Conservation (phyloP, 1,140 invertebrate species). For the Drosophila kanapiae region DNA sequence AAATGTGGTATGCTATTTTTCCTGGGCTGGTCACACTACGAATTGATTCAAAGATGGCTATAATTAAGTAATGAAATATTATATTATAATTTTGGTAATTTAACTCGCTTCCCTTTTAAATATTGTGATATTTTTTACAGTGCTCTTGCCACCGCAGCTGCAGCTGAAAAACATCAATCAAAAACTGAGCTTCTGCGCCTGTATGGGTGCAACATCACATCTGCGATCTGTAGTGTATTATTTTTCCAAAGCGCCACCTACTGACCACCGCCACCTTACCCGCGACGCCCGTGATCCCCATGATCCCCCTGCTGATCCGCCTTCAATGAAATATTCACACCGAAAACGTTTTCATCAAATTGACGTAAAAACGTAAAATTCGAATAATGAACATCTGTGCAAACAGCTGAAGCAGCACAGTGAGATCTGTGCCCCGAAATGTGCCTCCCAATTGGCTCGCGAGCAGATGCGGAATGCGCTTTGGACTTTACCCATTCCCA, state of each 20-base stretch:
- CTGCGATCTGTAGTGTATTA: slow-evolving; percentile 34
- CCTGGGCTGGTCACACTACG: neutral
- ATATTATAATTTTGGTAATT: no score
- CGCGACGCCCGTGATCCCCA: neutral
- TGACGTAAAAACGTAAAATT: slow-evolving; percentile 68
- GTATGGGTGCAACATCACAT: slow-evolving; percentile 49
- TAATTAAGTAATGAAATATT: no score
- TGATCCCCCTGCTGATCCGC: slow-evolving; percentile 23
- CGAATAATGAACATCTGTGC: slow-evolving; percentile 82
- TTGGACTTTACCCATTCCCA: slow-evolving; percentile 32
- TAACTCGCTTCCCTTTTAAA: no score
- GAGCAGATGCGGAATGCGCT: slow-evolving; percentile 63
- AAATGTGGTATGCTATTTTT: neutral
- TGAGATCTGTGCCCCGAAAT: slow-evolving; percentile 52
- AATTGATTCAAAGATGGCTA: no score
- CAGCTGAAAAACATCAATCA: slow-evolving; percentile 67
- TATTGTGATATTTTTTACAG: slow-evolving; percentile 1
- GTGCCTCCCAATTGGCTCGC: slow-evolving; percentile 55
- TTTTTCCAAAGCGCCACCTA: slow-evolving; percentile 48
- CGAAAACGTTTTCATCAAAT: slow-evolving; percentile 64
- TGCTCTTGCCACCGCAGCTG: slow-evolving; percentile 40
- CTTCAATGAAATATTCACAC: slow-evolving; percentile 52
- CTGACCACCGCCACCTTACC: slow-evolving; percentile 21
- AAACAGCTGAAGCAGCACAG: slow-evolving; percentile 67
- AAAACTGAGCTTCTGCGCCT: slow-evolving; percentile 49